Evolutionary conservation across 2,888 invertebrate genomes (phyloP).

Genomic region (Mimumesa dahlbomi): DNA sequence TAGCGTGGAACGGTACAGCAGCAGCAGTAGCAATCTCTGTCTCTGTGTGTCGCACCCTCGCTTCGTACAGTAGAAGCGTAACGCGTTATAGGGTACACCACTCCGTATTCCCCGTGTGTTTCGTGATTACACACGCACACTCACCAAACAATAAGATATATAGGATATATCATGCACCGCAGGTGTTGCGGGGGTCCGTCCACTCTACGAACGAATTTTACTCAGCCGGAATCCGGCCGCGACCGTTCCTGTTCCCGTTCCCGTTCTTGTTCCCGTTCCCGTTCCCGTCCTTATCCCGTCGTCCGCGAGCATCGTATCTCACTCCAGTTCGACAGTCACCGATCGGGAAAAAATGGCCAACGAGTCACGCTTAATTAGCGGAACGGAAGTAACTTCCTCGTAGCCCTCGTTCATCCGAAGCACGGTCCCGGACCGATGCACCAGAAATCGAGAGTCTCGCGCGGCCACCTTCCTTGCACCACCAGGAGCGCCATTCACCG

Average conservation of each 20-base stretch:
- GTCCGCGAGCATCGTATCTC: no score
- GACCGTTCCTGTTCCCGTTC: slow-evolving; percentile 14
- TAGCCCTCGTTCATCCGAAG: slow-evolving; percentile 70
- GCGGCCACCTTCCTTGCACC: slow-evolving; percentile 45
- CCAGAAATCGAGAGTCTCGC: slow-evolving; percentile 34
- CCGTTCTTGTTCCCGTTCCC: not conserved
- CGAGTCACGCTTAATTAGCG: slow-evolving; percentile 65
- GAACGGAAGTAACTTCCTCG: slow-evolving; percentile 65
- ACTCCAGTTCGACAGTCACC: slow-evolving; percentile 8
- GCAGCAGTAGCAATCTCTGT: slow-evolving; percentile 31
- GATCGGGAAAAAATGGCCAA: slow-evolving; percentile 11
- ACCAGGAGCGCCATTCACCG: slow-evolving; percentile 54
- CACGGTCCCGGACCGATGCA: slow-evolving; percentile 53
- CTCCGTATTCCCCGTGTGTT: no score
- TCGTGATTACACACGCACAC: slow-evolving; percentile 58
- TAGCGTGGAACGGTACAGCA: not conserved
- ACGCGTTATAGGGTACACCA: no score
- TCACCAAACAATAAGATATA: slow-evolving; percentile 74
- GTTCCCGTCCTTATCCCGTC: not conserved
- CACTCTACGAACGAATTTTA: slow-evolving; percentile 33
- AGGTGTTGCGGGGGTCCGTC: slow-evolving; percentile 64
- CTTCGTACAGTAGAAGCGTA: no score
- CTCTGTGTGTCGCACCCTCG: slow-evolving; percentile 23
- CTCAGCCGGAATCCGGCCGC: slow-evolving; percentile 42
- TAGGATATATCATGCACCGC: slow-evolving; percentile 68